Percentiles rank a stretch among this genome's conserved stretches.
Evolutionary conservation across 2,888 invertebrate species (phyloP).

Genomic region (Cheilosia scutellata): DNA sequence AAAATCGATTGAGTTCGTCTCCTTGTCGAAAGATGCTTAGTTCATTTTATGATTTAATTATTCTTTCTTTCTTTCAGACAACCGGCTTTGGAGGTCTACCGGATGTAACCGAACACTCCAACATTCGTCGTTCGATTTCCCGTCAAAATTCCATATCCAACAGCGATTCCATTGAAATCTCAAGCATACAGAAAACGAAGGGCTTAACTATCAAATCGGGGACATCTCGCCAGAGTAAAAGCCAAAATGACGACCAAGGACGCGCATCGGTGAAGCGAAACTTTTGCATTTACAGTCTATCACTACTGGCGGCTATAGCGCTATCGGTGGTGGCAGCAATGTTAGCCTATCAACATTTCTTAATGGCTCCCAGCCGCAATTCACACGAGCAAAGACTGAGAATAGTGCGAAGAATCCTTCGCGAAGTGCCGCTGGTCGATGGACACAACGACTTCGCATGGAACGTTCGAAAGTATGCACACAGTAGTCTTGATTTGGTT

Average conservation of each 20-base stretch:
- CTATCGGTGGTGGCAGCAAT: slow-evolving; percentile 82
- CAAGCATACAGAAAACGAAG: slow-evolving; percentile 83
- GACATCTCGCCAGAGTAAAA: slow-evolving; percentile 67
- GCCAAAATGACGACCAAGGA: slow-evolving; percentile 74
- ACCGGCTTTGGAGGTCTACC: slow-evolving; percentile 84
- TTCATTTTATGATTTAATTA: slow-evolving; percentile 24
- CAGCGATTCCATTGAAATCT: slow-evolving; percentile 83
- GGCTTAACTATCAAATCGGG: slow-evolving; percentile 79
- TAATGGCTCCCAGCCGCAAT: slow-evolving; percentile 83
- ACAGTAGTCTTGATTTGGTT: slow-evolving; percentile 88
- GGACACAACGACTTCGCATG: slow-evolving; percentile 95
- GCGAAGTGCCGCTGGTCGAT: slow-evolving; percentile 84
- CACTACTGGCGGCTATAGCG: slow-evolving; percentile 81
- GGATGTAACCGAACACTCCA: slow-evolving; percentile 84
- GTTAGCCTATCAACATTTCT: slow-evolving; percentile 82
- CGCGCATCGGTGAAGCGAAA: slow-evolving; percentile 77
- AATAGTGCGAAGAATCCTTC: slow-evolving; percentile 83
- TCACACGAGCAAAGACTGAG: slow-evolving; percentile 84
- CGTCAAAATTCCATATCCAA: slow-evolving; percentile 84
- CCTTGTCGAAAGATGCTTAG: no score
- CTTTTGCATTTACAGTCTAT: slow-evolving; percentile 82
- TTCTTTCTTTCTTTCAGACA: slow-evolving; percentile 79
- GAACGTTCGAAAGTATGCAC: slow-evolving; percentile 94
- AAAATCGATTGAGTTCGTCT: neutral
- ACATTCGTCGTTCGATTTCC: slow-evolving; percentile 83